Percentiles rank a stretch among this genome's conserved stretches.
Conservation (phyloP, 2,113 vertebrate genomes). For the Scomber colias region DNA sequence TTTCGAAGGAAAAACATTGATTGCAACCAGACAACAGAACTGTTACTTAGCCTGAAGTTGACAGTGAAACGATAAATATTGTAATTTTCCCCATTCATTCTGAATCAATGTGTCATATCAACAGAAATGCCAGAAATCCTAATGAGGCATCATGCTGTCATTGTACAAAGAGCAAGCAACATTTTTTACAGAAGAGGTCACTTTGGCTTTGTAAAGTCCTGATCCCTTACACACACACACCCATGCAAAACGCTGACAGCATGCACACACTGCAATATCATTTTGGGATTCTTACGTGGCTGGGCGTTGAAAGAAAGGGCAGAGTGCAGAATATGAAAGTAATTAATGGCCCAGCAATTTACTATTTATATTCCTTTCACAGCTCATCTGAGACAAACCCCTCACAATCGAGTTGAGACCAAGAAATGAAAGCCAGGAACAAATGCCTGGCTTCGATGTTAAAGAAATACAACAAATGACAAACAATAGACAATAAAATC, state of each 20-base stretch:
- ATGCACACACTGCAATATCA: slow-evolving; percentile 19
- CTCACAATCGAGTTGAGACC: slow-evolving; percentile 25
- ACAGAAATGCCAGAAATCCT: slow-evolving; percentile 39
- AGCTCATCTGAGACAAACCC: slow-evolving; percentile 61
- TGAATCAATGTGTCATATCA: slow-evolving; percentile 61
- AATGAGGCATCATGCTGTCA: slow-evolving; percentile 68
- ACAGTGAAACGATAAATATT: slow-evolving; percentile 51
- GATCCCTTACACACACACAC: slow-evolving; percentile 13
- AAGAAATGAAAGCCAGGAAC: slow-evolving; percentile 43
- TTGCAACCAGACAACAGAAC: slow-evolving; percentile 54
- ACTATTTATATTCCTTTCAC: slow-evolving; percentile 72
- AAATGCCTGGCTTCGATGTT: slow-evolving; percentile 39
- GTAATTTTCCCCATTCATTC: slow-evolving; percentile 53
- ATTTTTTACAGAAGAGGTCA: slow-evolving; percentile 75
- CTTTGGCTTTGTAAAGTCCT: slow-evolving; percentile 38
- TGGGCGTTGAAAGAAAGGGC: slow-evolving; percentile 49
- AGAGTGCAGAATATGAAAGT: slow-evolving; percentile 65
- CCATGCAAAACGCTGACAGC: slow-evolving; percentile 6
- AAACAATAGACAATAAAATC: slow-evolving; percentile 32
- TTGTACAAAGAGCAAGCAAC: slow-evolving; percentile 48
- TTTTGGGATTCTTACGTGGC: slow-evolving; percentile 33
- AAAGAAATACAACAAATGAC: slow-evolving; percentile 26
- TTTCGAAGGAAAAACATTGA: slow-evolving; percentile 28
- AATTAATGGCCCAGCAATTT: slow-evolving; percentile 60
- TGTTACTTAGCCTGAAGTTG: slow-evolving; percentile 35